A percentile compares a stretch with the other conserved stretches of the same genome.
Conservation (phyloP, 2,113 vertebrate species). For the Girardinichthys multiradiatus region DNA sequence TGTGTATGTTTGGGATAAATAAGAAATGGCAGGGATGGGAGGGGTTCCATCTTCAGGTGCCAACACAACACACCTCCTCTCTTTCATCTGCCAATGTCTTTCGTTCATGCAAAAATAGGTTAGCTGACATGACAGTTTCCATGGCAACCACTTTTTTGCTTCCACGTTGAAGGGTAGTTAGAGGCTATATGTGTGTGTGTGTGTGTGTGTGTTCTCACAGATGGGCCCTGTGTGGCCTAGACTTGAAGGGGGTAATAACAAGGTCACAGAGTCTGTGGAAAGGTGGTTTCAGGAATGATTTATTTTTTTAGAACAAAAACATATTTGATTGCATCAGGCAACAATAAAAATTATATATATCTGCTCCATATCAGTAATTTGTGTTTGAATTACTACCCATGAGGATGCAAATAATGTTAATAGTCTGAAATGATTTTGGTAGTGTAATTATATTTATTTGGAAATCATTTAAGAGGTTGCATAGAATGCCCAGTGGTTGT, state of each 20-base stretch:
- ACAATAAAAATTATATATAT: neutral
- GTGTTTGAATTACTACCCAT: no score
- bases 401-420: no score
- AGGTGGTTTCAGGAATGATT: constrained; percentile 1
- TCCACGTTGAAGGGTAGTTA: constrained; percentile 57
- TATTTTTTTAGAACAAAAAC: neutral
- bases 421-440: no score
- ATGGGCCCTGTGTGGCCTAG: constrained; percentile 4
- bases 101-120: constrained; percentile 72
- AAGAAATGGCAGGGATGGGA: neutral
- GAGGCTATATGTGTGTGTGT: constrained; percentile 24
- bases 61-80: constrained; percentile 51
- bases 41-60: constrained; percentile 10
- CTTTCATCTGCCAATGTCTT: constrained; percentile 63
- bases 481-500: no score
- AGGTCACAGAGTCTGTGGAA: constrained; percentile 40
- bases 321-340: neutral
- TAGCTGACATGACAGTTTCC: constrained; percentile 74
- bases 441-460: no score
- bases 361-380: neutral
- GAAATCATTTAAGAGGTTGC: no score
- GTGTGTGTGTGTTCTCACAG: constrained; percentile 41
- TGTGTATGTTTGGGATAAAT: neutral
- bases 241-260: constrained; percentile 31
- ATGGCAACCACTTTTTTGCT: constrained; percentile 72